These are phyloP conservation scores for Oriolus oriolus DNA, from an alignment of 2,113 vertebrate species.

Conservation along the genomic window DNA sequence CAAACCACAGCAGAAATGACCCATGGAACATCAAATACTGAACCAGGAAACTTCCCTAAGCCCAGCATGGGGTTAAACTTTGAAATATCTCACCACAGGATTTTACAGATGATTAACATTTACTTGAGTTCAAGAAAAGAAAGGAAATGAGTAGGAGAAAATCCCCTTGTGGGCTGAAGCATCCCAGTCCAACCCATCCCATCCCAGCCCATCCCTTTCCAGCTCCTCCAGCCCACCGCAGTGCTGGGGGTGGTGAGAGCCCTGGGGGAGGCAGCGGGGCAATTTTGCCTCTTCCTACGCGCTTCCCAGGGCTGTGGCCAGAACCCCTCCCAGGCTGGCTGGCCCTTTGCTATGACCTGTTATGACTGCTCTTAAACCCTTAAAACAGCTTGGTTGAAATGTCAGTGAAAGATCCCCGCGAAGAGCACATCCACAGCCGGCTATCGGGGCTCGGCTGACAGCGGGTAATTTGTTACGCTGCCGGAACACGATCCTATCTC, in stretches of 20 bases:
- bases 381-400: slow-evolving; percentile 37
- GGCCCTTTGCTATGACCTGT: slow-evolving; percentile 10
- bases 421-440: background rate
- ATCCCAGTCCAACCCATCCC: background rate
- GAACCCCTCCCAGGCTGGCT: background rate
- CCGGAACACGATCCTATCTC: background rate
- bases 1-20: background rate
- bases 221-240: background rate
- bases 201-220: background rate
- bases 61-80: slow-evolving; percentile 21
- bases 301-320: background rate
- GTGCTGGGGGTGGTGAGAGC: background rate
- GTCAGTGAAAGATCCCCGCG: slow-evolving; percentile 31
- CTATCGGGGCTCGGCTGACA: slow-evolving; percentile 20
- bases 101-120: slow-evolving; percentile 24
- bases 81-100: background rate
- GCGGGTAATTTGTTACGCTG: slow-evolving; percentile 14
- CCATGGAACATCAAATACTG: fast-evolving
- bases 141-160: slow-evolving; percentile 51
- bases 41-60: background rate
- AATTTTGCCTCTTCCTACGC: background rate
- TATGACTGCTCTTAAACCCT: slow-evolving; percentile 35
- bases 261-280: background rate
- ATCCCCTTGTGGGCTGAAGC: background rate
- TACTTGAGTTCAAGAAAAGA: background rate